These are phyloP conservation scores for Acanthurus leucopareius DNA, from an alignment of 2,797 vertebrate species.

Conservation along the genomic window DNA sequence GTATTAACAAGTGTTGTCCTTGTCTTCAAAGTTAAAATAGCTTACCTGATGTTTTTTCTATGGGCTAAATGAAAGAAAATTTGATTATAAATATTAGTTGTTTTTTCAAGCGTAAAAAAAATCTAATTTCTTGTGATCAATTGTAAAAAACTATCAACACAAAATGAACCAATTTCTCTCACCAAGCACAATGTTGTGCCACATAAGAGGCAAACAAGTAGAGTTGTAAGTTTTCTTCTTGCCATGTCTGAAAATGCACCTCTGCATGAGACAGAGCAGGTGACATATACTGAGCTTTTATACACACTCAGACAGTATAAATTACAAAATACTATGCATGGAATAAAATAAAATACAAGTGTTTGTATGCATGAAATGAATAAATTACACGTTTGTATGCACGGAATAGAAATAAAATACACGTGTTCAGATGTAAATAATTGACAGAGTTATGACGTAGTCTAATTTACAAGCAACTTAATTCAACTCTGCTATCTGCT, in stretches of 20 bases:
- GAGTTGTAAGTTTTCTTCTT: neutral
- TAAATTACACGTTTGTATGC: too few relatives aligned
- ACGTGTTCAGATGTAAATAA: slow-evolving; percentile 51
- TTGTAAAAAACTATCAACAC: neutral
- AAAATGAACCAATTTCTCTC: slow-evolving; percentile 48
- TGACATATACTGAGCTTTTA: neutral
- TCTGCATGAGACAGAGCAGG: neutral
- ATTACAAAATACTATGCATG: slow-evolving; percentile 3
- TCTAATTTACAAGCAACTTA: slow-evolving; percentile 39
- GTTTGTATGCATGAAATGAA: slow-evolving; percentile 18
- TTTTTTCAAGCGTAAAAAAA: neutral
- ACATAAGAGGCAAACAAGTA: slow-evolving; percentile 54
- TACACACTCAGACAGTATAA: neutral
- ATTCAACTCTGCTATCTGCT: slow-evolving; percentile 23
- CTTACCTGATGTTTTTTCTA: slow-evolving; percentile 71
- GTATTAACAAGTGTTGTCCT: too few relatives aligned
- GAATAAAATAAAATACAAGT: slow-evolving; percentile 13
- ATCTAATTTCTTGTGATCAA: neutral
- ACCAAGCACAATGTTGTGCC: slow-evolving; percentile 73
- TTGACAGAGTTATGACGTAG: slow-evolving; percentile 64
- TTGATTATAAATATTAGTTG: neutral
- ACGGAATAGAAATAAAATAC: too few relatives aligned
- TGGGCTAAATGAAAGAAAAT: slow-evolving; percentile 63
- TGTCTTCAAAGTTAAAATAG: neutral
- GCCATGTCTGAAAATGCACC: slow-evolving; percentile 63